Conservation (phyloP, 2,888 invertebrate genomes). For the Scaptomyza caliginosa region DNA sequence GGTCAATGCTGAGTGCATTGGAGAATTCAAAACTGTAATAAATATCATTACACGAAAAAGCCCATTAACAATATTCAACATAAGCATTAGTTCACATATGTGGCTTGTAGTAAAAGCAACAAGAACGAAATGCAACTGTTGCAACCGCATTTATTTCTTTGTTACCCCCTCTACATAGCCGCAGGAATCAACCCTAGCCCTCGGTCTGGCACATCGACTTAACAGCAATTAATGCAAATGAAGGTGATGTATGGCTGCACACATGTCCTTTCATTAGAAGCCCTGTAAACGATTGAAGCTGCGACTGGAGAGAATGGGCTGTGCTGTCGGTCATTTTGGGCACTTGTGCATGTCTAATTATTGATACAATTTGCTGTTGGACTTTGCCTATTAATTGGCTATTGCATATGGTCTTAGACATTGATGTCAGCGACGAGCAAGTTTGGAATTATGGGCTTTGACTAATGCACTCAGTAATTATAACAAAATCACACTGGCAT, state of each 20-base stretch:
- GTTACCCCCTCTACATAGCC: background rate
- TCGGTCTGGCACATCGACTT: constrained; percentile 56
- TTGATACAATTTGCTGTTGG: constrained; percentile 73
- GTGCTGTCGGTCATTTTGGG: constrained; percentile 39
- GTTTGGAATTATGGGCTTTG: constrained; percentile 63
- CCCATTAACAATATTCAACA: no score
- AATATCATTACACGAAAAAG: no score
- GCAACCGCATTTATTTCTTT: background rate
- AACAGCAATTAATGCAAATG: constrained; percentile 78
- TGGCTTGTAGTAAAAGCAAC: constrained; percentile 48
- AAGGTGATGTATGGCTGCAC: constrained; percentile 54
- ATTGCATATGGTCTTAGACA: constrained; percentile 50
- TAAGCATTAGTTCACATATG: no score
- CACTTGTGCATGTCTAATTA: constrained; percentile 79
- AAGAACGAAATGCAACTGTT: constrained; percentile 65
- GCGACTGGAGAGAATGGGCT: background rate
- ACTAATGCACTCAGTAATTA: constrained; percentile 76
- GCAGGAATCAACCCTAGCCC: constrained; percentile 5
- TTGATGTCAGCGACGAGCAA: constrained; percentile 31
- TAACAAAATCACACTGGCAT: constrained; percentile 69
- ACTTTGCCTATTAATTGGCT: constrained; percentile 79
- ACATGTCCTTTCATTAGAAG: constrained; percentile 5
- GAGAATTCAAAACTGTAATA: no score
- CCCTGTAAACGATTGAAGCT: background rate
- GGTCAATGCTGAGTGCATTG: no score